phyloP scores from a whole-genome alignment of 2,797 vertebrate genomes.

The Dromococcyx pavoninus region DNA sequence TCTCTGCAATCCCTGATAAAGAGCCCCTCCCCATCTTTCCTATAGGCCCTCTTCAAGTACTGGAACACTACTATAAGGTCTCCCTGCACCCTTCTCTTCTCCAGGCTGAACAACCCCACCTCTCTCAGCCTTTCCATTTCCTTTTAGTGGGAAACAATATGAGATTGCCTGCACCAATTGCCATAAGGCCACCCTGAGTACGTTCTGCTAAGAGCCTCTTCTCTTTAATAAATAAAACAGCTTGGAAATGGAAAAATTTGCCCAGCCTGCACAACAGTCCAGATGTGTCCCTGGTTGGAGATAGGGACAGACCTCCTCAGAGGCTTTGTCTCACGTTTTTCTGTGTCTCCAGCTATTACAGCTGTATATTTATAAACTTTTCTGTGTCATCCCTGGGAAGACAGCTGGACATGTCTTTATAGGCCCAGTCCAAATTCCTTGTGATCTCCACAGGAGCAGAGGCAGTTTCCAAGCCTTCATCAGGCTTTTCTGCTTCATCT shows the following conservation, averaged over 20 bases:
- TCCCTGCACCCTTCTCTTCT: no score
- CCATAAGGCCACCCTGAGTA: not conserved
- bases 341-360: not conserved
- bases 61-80: no score
- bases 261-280: not conserved
- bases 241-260: not conserved
- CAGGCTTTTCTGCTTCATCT: not conserved
- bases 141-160: not conserved
- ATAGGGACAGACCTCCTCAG: not conserved
- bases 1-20: no score
- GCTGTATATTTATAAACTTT: constrained; percentile 1
- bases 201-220: not conserved
- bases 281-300: not conserved
- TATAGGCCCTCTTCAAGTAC: no score
- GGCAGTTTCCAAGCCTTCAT: not conserved
- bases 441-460: not conserved
- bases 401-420: not conserved
- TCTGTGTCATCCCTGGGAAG: not conserved
- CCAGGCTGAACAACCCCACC: no score
- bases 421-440: not conserved
- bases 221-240: constrained; percentile 12
- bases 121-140: no score
- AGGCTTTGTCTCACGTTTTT: not conserved
- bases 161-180: not conserved
- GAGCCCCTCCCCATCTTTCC: no score